Evolutionary conservation across 2,113 vertebrate species (phyloP).

Genomic region (Urocolius indicus): DNA sequence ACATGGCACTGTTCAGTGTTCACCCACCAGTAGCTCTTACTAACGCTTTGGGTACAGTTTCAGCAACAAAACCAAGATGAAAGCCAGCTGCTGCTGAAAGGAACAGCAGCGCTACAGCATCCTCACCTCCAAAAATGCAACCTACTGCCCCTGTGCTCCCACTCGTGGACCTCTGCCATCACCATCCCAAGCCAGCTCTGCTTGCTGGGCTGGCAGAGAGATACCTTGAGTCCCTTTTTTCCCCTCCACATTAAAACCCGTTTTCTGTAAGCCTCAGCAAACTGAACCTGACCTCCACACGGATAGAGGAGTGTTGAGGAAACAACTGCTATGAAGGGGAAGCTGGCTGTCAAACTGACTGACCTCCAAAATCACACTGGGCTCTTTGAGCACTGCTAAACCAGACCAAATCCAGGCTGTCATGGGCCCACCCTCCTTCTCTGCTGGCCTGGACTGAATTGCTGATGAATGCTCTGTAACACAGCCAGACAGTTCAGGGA

Average conservation of each 20-base stretch:
- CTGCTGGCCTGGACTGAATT: not conserved
- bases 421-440: not conserved
- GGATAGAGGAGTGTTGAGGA: not conserved
- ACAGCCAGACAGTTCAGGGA: not conserved
- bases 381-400: not conserved
- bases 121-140: not conserved
- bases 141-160: not conserved
- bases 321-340: not conserved
- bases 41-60: not conserved
- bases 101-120: not conserved
- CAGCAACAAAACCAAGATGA: slow-evolving; percentile 1
- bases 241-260: rapidly evolving
- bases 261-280: not conserved
- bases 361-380: rapidly evolving
- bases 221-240: not conserved
- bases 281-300: not conserved
- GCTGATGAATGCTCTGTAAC: not conserved
- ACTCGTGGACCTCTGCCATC: rapidly evolving
- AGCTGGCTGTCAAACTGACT: not conserved
- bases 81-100: not conserved
- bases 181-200: rapidly evolving
- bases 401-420: not conserved
- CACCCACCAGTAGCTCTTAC: slow-evolving; percentile 3
- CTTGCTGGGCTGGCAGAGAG: not conserved
- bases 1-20: not conserved